phyloP scores from a whole-genome alignment of 2,888 invertebrate species.

The Dermolepida albohirtum region DNA sequence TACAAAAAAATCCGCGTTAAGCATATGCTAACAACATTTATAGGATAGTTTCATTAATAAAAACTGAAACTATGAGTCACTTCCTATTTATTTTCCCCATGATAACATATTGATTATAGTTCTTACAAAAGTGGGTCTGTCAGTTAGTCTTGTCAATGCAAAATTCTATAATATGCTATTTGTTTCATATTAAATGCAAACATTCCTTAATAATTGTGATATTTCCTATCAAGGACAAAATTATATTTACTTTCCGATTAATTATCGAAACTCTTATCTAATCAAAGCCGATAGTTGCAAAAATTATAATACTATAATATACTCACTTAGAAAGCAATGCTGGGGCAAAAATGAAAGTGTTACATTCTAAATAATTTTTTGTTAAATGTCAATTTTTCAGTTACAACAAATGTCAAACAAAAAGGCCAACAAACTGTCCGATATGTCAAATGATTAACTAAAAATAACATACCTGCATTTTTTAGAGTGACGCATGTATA shows the following conservation, averaged over 20 bases:
- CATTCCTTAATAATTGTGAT: constrained; percentile 9
- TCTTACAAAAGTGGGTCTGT: constrained; percentile 6
- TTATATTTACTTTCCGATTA: constrained; percentile 29
- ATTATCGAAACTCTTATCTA: constrained; percentile 22
- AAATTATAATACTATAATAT: constrained; percentile 1
- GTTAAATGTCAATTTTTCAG: constrained; percentile 39
- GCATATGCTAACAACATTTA: constrained; percentile 29
- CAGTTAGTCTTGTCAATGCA: not conserved
- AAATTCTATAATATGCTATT: constrained; percentile 15
- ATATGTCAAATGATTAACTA: constrained; percentile 31
- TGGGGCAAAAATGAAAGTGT: constrained; percentile 32
- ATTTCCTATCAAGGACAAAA: constrained; percentile 24
- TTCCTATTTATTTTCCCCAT: constrained; percentile 42
- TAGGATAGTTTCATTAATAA: constrained; percentile 26
- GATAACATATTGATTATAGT: constrained; percentile 39
- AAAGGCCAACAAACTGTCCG: constrained; percentile 46
- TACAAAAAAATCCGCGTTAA: constrained; percentile 14
- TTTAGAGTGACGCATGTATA: constrained; percentile 4
- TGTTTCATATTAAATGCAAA: constrained; percentile 19
- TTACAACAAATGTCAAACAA: constrained; percentile 43
- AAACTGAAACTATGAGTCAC: constrained; percentile 38
- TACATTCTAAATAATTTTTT: constrained; percentile 40
- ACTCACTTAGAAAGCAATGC: constrained; percentile 26
- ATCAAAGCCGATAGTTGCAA: not conserved
- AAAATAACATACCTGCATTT: constrained; percentile 21